Conservation (phyloP, 1,140 invertebrate genomes). For the Lanistes nyassanus region DNA sequence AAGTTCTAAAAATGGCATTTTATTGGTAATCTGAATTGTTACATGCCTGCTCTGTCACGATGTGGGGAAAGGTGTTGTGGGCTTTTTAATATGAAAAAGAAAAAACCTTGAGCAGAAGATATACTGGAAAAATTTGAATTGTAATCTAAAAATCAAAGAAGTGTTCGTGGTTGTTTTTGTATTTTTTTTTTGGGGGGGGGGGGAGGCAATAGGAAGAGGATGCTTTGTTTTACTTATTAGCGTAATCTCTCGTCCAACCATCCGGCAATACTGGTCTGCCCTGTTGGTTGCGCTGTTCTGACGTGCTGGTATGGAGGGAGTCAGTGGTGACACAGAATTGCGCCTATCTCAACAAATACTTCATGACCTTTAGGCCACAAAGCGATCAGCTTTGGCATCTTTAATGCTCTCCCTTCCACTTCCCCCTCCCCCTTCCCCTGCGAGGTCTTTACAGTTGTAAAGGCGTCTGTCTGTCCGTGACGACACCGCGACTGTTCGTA, state of each 20-base stretch:
- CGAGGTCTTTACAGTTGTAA: neutral
- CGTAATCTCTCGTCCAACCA: neutral
- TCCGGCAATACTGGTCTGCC: neutral
- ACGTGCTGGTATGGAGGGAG: conserved; percentile 5
- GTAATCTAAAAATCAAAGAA: neutral
- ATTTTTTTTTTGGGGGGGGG: neutral
- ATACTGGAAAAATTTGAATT: neutral
- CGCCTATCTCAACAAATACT: neutral
- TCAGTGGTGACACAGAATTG: neutral
- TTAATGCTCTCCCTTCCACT: conserved; percentile 3
- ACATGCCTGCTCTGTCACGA: neutral
- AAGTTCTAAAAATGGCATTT: neutral
- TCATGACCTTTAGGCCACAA: neutral
- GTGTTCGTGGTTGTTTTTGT: neutral
- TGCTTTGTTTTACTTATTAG: neutral
- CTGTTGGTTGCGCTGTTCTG: neutral
- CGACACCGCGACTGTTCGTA: neutral
- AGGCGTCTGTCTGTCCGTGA: neutral
- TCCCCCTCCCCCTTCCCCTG: neutral
- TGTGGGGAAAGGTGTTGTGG: neutral
- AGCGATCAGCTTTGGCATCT: neutral
- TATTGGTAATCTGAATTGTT: neutral
- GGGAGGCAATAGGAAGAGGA: neutral
- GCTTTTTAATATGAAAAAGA: neutral
- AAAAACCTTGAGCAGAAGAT: neutral